Base-by-base conservation (phyloP, 2,113 vertebrate species). In the Neolamprologus tretocephalus region DNA sequence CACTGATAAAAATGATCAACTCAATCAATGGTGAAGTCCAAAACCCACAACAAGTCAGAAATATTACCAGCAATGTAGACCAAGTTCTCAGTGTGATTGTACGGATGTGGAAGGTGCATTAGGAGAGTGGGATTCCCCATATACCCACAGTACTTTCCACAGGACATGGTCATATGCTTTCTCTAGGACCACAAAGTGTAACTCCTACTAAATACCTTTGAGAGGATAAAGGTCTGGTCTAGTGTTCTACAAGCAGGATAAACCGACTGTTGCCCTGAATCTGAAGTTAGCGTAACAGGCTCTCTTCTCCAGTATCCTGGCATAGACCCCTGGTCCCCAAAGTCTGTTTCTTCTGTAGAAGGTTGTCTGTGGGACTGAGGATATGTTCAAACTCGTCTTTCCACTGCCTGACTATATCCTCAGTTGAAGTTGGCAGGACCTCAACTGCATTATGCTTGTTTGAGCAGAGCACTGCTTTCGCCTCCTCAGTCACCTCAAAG, bases 361-460 rank as follows among this genome's bases (percentile, higher is more conserved):
- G 19, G 63, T 13, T 21, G 7, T 68, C 63, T 68, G 63, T 68
- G 33, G 63, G 63, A 68, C 33, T 2, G 11, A 68, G 19, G 19
- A 68, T 0, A 68, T 21, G 33, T 13, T 68, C 63, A 68, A 66
- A 68, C 33, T 68, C 19, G 0, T 68, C 33, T 68, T 68, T 68
- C 33, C 11, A 21, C 19, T 13, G 19, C 7, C 19, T 8, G 19
- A 68, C 33, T 68, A 1, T 37, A 37, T 68, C 61, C 61, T 66
- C 3, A 66, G 61, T 8, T 5, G 61, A 21, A 37, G 61, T 37
- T 66, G 19, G 19, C 61, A 37, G 31, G 17, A 66, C 4, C 19
- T 13, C 1, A 37, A 66, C 61, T 12, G 6, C 33, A 66, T 37
- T 37, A 66, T 21, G 28, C 19, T 0, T 1, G 33, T 66, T n/a